Conservation (phyloP, 2,888 invertebrate genomes). For the Lomographa bimaculata region DNA sequence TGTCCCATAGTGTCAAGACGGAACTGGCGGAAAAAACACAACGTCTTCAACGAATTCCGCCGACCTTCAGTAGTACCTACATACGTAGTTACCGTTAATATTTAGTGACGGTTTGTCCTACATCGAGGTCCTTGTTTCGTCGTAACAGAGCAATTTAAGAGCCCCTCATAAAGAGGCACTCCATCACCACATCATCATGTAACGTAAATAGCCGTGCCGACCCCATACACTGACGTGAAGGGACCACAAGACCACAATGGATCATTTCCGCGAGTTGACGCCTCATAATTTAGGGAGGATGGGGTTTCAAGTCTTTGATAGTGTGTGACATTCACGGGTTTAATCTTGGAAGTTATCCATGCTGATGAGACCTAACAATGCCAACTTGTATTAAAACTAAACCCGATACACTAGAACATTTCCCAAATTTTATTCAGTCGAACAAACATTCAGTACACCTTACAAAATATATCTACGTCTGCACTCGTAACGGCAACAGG, state of each 20-base stretch:
- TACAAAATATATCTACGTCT: conserved; percentile 15
- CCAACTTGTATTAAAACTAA: no score
- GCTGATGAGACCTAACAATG: no score
- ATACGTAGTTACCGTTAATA: conserved; percentile 11
- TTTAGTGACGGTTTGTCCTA: conserved; percentile 29
- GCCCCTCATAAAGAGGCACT: conserved; percentile 57
- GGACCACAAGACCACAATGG: conserved; percentile 66
- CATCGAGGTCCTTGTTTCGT: conserved; percentile 27
- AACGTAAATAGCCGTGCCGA: conserved; percentile 58
- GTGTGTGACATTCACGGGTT: conserved; percentile 20
- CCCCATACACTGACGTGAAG: conserved; percentile 55
- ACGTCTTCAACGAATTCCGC: no score
- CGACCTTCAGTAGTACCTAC: no score
- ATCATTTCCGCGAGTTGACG: conserved; percentile 70
- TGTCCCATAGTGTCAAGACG: no score
- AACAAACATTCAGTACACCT: conserved; percentile 35
- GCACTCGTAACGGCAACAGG: conserved; percentile 33
- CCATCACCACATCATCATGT: conserved; percentile 60
- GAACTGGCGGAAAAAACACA: no score
- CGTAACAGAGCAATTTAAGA: conserved; percentile 44
- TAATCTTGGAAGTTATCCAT: conserved; percentile 27
- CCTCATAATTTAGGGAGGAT: conserved; percentile 56
- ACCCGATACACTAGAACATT: not conserved
- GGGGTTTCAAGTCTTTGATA: conserved; percentile 48
- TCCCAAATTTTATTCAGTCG: conserved; percentile 3